phyloP scores from a whole-genome alignment of 2,797 vertebrate genomes.

The Miichthys miiuy region DNA sequence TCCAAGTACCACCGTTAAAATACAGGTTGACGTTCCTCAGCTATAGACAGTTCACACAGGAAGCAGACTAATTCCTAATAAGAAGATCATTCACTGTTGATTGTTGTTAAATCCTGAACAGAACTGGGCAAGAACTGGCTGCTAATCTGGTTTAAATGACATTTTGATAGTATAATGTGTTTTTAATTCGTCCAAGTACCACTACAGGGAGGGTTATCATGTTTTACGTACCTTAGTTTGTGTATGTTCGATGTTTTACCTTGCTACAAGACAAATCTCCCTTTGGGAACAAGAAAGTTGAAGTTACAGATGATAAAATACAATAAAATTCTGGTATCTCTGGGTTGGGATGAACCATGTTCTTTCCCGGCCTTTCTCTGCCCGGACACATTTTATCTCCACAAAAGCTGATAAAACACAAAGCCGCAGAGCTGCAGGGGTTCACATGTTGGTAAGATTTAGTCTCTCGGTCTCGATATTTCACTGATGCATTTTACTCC shows the following conservation, averaged over 20 bases:
- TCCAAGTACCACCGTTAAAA: no score
- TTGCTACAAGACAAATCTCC: background rate
- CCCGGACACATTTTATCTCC: slow-evolving; percentile 24
- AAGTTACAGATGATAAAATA: background rate
- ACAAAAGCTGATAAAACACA: slow-evolving; percentile 21
- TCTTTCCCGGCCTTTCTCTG: background rate
- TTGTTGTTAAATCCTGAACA: no score
- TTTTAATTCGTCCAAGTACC: no score
- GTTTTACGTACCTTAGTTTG: background rate
- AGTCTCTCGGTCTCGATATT: background rate
- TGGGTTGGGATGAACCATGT: background rate
- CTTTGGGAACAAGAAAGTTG: background rate
- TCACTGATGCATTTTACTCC: slow-evolving; percentile 2
- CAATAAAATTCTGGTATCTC: background rate
- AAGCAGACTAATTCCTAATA: no score
- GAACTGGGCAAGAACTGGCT: no score
- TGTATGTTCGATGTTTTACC: background rate
- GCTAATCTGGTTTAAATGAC: no score
- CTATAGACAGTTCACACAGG: no score
- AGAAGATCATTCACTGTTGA: no score
- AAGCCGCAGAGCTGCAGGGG: slow-evolving; percentile 15
- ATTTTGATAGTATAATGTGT: no score
- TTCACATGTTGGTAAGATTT: slow-evolving; percentile 7
- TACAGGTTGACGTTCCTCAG: no score
- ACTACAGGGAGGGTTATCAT: no score